Evolutionary conservation across 2,797 vertebrate species (phyloP), one percentile per base, ranked within the genome.

Genomic region (Mionectes olivaceus): DNA sequence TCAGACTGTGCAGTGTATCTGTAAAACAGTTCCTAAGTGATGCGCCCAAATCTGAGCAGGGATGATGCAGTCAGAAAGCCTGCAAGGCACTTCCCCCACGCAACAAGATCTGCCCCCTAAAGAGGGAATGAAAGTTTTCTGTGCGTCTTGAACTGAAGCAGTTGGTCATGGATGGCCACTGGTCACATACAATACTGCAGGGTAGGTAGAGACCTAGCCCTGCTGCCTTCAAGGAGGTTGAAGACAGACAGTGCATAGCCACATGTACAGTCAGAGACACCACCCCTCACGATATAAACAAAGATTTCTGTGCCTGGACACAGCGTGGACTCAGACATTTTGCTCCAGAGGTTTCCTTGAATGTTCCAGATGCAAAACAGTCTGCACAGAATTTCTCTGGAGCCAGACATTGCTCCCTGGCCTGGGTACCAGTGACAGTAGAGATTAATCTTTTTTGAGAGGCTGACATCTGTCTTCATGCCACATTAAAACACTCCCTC

Each of bases 401-500:
- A 88, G 73, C 17, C 86, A 86, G 74, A 86, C 19, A 43, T 49
- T 87, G 53, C 19, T 90, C 60, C 53, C 17, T 28, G 37, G 43
- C 28, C 35, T 78, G 57, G 52, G 73, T 60, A 86, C 46, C 55
- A 44, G 57, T 83, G 69, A 78, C 69, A 75, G n/a, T 9, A 76
- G 52, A 76, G 27, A 81, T 81, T 46, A 81, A 83, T 53, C n/a
- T 61, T 71, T 79, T 53, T 46, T 68, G 65, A 83, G 37, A 91
- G 63, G 75, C n/a, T 93, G 69, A 60, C 61, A 83, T 90, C 33
- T 83, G 50, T 53, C 69, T 93, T 88, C 92, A 78, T 71, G 69
- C 33, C 41, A 39, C 53, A 69, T 79, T 92, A 92, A 79, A 93
- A 89, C 32, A 69, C 50, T 79, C 28, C 35, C 16, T 82, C 30